These are phyloP conservation scores for Amphilophus citrinellus DNA, from an alignment of 2,113 vertebrate species.

Conservation along the genomic window DNA sequence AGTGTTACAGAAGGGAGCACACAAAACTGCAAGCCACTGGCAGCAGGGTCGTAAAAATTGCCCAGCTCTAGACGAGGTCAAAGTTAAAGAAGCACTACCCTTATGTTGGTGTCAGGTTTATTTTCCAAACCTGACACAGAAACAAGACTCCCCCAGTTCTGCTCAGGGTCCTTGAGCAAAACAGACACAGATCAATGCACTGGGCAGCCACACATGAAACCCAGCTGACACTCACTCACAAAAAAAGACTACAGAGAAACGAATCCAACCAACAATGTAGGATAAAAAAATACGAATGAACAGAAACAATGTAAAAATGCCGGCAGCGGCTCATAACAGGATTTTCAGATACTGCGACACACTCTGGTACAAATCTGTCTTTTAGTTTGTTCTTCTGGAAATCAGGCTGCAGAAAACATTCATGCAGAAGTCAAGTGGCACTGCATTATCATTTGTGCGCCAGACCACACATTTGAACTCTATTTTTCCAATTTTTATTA, in stretches of 20 bases:
- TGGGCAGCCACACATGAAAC: conserved; percentile 32
- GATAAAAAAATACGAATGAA: not conserved
- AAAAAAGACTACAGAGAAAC: not conserved
- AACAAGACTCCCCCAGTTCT: conserved; percentile 63
- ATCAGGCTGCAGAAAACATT: conserved; percentile 15
- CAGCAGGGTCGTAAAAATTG: conserved; percentile 23
- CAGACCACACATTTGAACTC: conserved; percentile 18
- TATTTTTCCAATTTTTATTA: conserved; percentile 26
- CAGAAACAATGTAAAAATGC: not conserved
- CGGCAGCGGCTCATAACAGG: not conserved
- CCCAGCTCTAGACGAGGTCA: conserved; percentile 32
- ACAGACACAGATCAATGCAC: conserved; percentile 73
- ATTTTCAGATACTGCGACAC: not conserved
- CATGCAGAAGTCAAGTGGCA: conserved; percentile 14
- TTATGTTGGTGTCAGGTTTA: conserved; percentile 67
- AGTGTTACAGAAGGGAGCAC: conserved; percentile 33
- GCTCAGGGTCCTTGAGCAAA: conserved; percentile 78
- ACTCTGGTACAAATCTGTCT: not conserved
- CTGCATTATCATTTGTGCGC: conserved; percentile 25
- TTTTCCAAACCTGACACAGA: conserved; percentile 75
- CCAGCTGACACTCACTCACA: conserved; percentile 13
- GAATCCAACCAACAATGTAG: not conserved
- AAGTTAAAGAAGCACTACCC: conserved; percentile 69
- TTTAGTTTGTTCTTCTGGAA: not conserved
- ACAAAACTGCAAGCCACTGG: conserved; percentile 31